phyloP scores from a whole-genome alignment of 2,113 vertebrate genomes.

The Antigone vipio region DNA sequence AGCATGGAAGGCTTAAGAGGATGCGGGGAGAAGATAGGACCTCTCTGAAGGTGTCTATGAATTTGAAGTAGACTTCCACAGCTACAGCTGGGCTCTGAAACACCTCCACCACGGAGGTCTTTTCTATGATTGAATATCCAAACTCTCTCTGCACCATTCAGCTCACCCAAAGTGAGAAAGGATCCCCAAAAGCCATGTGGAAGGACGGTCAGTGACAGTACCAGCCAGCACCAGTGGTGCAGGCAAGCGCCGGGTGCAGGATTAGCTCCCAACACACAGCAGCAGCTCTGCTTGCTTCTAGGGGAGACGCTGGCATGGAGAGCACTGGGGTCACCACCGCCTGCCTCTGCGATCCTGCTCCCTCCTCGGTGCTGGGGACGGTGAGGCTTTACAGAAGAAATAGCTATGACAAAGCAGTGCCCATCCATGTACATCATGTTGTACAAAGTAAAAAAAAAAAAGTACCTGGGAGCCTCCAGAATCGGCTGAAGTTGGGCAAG shows the following conservation, averaged over 20 bases:
- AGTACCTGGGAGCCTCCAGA: background rate
- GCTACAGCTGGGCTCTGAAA: background rate
- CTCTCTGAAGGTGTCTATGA: background rate
- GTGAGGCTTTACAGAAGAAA: background rate
- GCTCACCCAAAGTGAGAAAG: background rate
- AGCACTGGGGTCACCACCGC: background rate
- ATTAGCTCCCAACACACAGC: fast-evolving
- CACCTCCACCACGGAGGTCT: background rate
- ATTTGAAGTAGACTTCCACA: background rate
- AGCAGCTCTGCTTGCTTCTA: fast-evolving
- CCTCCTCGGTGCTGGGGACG: fast-evolving
- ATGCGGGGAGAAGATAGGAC: background rate
- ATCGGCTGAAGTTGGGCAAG: background rate
- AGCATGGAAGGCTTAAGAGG: background rate
- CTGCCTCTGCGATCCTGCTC: background rate
- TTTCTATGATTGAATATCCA: background rate
- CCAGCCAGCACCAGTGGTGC: background rate
- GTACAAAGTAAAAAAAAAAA: background rate
- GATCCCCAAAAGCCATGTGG: fast-evolving
- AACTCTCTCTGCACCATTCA: background rate
- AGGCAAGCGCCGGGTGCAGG: background rate
- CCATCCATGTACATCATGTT: background rate
- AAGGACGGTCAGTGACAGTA: background rate
- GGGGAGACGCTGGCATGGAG: background rate
- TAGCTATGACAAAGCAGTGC: background rate